These are phyloP conservation scores for Penaeus monodon DNA, from an alignment of 2,888 invertebrate genomes.

Conservation along the genomic window DNA sequence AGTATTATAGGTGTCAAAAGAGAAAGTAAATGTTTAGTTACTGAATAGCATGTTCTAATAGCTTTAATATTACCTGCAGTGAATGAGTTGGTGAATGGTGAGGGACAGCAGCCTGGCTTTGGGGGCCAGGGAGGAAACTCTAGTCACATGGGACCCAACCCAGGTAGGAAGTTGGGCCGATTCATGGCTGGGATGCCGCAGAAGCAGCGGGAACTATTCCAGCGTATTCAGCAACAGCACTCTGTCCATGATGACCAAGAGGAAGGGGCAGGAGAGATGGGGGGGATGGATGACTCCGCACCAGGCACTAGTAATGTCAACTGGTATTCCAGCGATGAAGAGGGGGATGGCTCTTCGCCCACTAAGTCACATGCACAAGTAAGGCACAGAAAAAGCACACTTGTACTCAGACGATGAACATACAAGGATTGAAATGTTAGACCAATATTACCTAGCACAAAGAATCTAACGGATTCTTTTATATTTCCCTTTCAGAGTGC, in stretches of 20 bases:
- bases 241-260: constrained; percentile 53
- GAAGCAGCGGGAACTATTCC: constrained; percentile 54
- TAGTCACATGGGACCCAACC: constrained; percentile 8
- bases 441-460: neutral
- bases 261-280: constrained; percentile 12
- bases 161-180: constrained; percentile 34
- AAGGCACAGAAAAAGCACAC: neutral
- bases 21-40: no score
- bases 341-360: constrained; percentile 36
- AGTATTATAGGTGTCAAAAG: no score
- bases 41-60: no score
- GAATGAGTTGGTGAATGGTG: no score
- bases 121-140: neutral
- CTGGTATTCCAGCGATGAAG: constrained; percentile 63
- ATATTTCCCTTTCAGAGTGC: no score
- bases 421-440: no score
- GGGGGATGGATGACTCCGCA: constrained; percentile 7
- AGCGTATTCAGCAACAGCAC: constrained; percentile 56
- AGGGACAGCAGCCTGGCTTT: no score
- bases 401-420: no score
- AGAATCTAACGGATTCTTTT: neutral
- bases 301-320: constrained; percentile 41
- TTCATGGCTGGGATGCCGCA: constrained; percentile 56
- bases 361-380: constrained; percentile 27
- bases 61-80: no score